Percentiles rank a stretch among this genome's conserved stretches.
phyloP scores from a whole-genome alignment of 2,113 vertebrate species.

The Hystrix brachyura region DNA sequence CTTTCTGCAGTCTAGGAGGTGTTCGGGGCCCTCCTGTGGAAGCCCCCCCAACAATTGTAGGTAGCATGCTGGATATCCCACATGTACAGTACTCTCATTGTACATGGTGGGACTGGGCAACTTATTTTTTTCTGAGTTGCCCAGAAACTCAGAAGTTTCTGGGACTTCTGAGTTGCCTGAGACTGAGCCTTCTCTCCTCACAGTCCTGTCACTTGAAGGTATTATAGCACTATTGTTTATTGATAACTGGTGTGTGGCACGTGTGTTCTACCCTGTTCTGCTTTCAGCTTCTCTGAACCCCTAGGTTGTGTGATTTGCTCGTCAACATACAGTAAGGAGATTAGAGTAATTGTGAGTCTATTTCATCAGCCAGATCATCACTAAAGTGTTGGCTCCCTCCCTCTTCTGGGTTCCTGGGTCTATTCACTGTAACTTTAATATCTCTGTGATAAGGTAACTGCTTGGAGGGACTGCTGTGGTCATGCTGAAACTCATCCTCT shows the following conservation, averaged over 20 bases:
- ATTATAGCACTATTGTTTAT: not conserved
- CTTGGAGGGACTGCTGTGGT: not conserved
- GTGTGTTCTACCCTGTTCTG: not conserved
- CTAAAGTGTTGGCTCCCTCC: not conserved
- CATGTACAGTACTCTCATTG: not conserved
- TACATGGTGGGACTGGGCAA: not conserved
- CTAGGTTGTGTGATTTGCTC: not conserved
- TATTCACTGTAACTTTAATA: not conserved
- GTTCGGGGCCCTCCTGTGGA: not conserved
- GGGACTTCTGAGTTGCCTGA: no score
- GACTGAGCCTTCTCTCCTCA: not conserved
- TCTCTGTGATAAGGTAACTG: not conserved
- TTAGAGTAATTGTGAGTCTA: not conserved
- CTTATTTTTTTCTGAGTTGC: not conserved
- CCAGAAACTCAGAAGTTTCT: not conserved
- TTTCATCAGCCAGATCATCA: not conserved
- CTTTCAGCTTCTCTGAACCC: not conserved
- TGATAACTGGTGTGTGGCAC: not conserved
- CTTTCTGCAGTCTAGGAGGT: not conserved
- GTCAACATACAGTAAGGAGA: not conserved
- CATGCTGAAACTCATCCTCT: not conserved
- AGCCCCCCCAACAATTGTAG: not conserved
- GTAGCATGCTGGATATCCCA: not conserved
- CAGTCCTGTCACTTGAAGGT: not conserved
- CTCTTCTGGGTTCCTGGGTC: not conserved